Evolutionary conservation across 2,888 invertebrate genomes (phyloP), one percentile per base, ranked within the genome.

Genomic region (Eupithecia exiguata): DNA sequence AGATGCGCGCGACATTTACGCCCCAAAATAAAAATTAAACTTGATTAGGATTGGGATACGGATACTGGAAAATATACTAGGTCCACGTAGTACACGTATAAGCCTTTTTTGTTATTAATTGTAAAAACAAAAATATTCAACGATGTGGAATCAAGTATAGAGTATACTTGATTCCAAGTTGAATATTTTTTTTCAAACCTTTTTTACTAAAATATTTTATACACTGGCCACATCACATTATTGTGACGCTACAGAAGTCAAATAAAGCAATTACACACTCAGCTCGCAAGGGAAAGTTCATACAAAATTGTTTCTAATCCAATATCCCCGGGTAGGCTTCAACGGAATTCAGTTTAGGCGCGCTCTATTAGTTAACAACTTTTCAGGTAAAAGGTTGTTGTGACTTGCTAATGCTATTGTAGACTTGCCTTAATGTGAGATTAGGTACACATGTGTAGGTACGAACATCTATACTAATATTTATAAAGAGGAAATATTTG

Each of bases 241-340:
- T 25, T 49, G 73, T 70, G 68, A 68, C 49, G 68, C 71, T 67
- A 71, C 69, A 66, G 71, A 74, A 74, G 75, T 76, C 46, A 61
- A 73, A 68, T 79, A 77, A 77, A 79, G 77, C 76, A 72, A 77
- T 77, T 79, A 77, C 69, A 77, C 71, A 70, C 75, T 68, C 74
- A 69, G 68, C 74, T 68, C 69, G 70, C 70, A 65, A 80, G 82
- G 80, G 80, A 81, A 85, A 86, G 84, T 86, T 78, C 77, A 77
- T 75, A 80, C 84, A 85, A 87, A 88, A 87, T 84, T 86, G 89
- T 87, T 85, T 85, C 86, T 90, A 90, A 91, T 91, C 91, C 89
- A 90, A 91, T 91, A 90, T 87, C 88, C 80, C 25, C 76, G 76
- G 82, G 81, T 83, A 80, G 86, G 87, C 86, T 86, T 85, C 82